Percentiles rank a stretch among this genome's conserved stretches.
Conservation (phyloP, 2,888 invertebrate genomes). For the Atethmia centrago region DNA sequence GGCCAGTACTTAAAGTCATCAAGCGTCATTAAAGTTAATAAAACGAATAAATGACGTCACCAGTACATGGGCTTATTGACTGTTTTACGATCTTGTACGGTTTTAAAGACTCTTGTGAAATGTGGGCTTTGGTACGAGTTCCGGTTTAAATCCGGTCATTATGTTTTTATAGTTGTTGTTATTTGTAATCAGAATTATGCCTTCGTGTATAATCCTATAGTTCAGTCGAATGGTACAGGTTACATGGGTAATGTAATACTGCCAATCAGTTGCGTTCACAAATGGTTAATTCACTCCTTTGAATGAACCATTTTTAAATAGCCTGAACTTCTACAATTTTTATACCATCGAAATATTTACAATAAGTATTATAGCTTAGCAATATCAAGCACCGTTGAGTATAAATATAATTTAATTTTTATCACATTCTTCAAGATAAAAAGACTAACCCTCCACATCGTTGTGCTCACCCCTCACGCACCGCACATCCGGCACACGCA, state of each 20-base stretch:
- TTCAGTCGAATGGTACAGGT: conserved; percentile 13
- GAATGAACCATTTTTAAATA: neutral
- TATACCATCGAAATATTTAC: neutral
- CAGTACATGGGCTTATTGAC: conserved; percentile 49
- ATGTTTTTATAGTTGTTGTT: conserved; percentile 40
- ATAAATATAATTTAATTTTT: neutral
- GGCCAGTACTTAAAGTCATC: conserved; percentile 14
- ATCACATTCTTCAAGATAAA: conserved; percentile 8
- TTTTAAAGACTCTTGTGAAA: conserved; percentile 53
- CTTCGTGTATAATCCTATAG: neutral
- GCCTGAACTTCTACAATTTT: neutral
- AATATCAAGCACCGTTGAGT: neutral
- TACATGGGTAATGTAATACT: neutral
- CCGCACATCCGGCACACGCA: conserved; percentile 35
- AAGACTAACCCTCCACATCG: neutral
- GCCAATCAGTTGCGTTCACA: neutral
- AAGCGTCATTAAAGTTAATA: conserved; percentile 48
- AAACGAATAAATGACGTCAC: conserved; percentile 53
- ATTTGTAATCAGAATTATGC: conserved; percentile 35
- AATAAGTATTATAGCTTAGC: neutral
- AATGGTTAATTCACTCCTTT: neutral
- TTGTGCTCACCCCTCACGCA: conserved; percentile 1
- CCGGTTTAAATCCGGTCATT: conserved; percentile 57
- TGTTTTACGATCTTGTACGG: conserved; percentile 51
- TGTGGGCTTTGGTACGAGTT: conserved; percentile 40